Evolutionary conservation across 2,113 vertebrate species (phyloP), one percentile per base, ranked within the genome.

Genomic region (Lepisosteus oculatus): DNA sequence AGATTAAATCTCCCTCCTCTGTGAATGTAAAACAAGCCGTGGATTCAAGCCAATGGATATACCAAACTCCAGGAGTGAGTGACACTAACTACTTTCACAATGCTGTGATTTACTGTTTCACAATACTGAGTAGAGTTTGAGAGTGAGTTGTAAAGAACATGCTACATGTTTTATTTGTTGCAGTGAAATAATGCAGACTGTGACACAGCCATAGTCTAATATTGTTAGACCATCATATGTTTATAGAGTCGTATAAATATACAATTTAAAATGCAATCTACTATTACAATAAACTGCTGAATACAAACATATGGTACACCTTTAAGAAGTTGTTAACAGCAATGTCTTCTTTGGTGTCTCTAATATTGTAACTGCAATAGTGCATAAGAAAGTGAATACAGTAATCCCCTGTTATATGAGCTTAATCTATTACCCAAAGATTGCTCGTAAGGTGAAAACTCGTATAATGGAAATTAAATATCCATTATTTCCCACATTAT

Each of bases 271-370:
- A 44, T 29, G 51, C 41, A 4, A 15, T 51, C 57, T 55, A 57
- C 59, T 74, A 29, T 64, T 9, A 42, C 13, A 42, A 45, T 51
- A 8, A 51, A 51, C 47, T 51, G n/a, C n/a, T 64, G 51, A 55
- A 45, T 73, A 65, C 72, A 75, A 70, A 68, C 42, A 15, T 13
- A 69, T 73, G 73, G 75, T 74, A 76, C 62, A 56, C 68, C 62
- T 73, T 72, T 73, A 71, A 80, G 79, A 77, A 75, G 79, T 77
- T 76, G 69, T 78, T 73, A 78, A 74, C 65, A 78, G 77, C 71
- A 64, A 17, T 17, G 15, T 17, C 15, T 17, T 17, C 15, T 17
- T 17, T 17, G 0, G 15, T 17, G 15, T 17, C 15, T 17, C 15
- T 17, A 76, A 73, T 78, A 76, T 73, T 78, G 77, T 80, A 73